Conservation (phyloP, 2,888 invertebrate genomes). For the Escarpia spicata region DNA sequence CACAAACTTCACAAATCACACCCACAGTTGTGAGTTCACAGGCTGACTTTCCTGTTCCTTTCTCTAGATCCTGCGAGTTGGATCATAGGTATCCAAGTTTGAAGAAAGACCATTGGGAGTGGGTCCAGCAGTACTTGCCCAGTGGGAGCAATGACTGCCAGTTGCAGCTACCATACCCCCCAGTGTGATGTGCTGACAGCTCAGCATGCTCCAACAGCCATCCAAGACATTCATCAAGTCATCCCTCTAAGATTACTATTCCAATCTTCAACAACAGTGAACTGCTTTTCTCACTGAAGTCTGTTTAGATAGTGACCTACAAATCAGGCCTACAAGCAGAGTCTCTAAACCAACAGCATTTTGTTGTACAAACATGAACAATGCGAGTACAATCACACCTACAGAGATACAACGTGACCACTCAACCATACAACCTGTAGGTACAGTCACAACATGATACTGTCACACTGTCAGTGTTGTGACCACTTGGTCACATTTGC, state of each 20-base stretch:
- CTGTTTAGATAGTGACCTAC: background rate
- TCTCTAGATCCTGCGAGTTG: background rate
- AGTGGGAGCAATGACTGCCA: background rate
- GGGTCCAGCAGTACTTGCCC: background rate
- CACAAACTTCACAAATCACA: background rate
- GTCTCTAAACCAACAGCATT: background rate
- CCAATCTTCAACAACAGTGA: background rate
- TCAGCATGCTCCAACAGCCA: background rate
- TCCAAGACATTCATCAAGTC: background rate
- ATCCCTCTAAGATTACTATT: background rate
- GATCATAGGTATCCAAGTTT: background rate
- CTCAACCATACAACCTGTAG: background rate
- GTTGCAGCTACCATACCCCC: background rate
- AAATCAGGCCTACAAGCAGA: background rate
- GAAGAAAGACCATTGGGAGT: background rate
- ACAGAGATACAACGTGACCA: background rate
- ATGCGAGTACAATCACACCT: background rate
- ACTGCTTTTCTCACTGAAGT: background rate
- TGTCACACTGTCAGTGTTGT: background rate
- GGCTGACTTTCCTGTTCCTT: background rate
- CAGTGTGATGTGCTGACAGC: background rate
- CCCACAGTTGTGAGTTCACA: background rate
- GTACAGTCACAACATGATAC: background rate
- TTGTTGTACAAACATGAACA: background rate
- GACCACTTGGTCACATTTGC: background rate